phyloP scores from a whole-genome alignment of 2,797 vertebrate species.

The Oryzias dopingdopingensis region DNA sequence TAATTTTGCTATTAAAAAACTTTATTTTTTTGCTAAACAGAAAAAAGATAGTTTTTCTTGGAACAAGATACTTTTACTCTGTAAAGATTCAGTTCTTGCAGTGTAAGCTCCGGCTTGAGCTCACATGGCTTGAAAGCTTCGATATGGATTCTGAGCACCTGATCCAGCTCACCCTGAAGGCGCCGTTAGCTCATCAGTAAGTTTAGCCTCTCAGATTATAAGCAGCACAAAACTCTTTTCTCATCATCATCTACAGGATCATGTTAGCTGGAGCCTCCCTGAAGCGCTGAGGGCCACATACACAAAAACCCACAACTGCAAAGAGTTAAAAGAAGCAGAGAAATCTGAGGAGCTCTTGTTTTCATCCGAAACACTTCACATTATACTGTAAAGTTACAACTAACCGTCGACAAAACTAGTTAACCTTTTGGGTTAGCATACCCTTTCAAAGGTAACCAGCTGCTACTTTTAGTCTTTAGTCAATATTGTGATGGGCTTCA shows the following conservation, averaged over 20 bases:
- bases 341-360: too few relatives aligned
- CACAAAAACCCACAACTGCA: slow-evolving; percentile 18
- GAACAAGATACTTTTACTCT: too few relatives aligned
- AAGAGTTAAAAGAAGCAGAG: background rate
- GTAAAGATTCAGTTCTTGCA: background rate
- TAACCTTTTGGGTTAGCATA: too few relatives aligned
- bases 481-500: too few relatives aligned
- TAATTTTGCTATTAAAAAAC: too few relatives aligned
- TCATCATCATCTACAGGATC: slow-evolving; percentile 33
- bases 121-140: slow-evolving; percentile 2
- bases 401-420: too few relatives aligned
- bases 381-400: too few relatives aligned
- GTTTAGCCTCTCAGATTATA: slow-evolving; percentile 26
- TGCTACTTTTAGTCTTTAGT: too few relatives aligned
- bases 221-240: slow-evolving; percentile 33
- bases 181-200: slow-evolving; percentile 38
- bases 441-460: too few relatives aligned
- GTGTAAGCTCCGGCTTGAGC: background rate
- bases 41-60: too few relatives aligned
- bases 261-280: slow-evolving; percentile 21
- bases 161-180: slow-evolving; percentile 29
- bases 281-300: slow-evolving; percentile 24
- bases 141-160: background rate
- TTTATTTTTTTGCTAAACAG: too few relatives aligned
- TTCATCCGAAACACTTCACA: too few relatives aligned